Evolutionary conservation across 2,888 invertebrate species (phyloP).

Genomic region (Germaria angustata): DNA sequence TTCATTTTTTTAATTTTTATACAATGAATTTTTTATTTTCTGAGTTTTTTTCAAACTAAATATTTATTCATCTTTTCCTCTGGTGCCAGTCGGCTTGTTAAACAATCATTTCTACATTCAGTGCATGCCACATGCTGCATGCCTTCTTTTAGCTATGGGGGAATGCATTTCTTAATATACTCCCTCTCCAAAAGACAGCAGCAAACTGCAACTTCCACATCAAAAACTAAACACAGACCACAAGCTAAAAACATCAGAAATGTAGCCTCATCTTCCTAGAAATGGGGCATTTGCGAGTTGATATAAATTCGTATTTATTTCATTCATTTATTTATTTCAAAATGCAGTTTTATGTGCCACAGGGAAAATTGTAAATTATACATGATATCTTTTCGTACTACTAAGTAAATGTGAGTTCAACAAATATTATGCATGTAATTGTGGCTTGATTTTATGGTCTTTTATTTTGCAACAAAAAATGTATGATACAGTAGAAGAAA

Average conservation of each 20-base stretch:
- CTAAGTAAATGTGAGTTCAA: slow-evolving; percentile 30
- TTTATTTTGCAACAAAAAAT: slow-evolving; percentile 22
- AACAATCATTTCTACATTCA: slow-evolving; percentile 17
- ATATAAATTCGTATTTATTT: slow-evolving; percentile 44
- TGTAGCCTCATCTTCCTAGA: slow-evolving; percentile 6
- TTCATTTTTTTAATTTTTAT: background rate
- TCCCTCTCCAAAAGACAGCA: background rate
- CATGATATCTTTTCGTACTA: background rate
- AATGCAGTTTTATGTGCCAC: background rate
- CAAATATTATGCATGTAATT: slow-evolving; percentile 63
- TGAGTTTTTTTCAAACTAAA: slow-evolving; percentile 7
- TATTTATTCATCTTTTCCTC: slow-evolving; percentile 20
- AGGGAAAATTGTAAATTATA: slow-evolving; percentile 46
- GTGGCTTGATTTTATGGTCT: slow-evolving; percentile 62
- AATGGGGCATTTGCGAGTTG: background rate
- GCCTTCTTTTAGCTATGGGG: slow-evolving; percentile 16
- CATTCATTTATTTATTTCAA: slow-evolving; percentile 39
- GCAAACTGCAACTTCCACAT: background rate
- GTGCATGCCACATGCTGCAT: slow-evolving; percentile 4
- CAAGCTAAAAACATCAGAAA: background rate
- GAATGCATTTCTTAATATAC: slow-evolving; percentile 40
- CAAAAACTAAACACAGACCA: background rate
- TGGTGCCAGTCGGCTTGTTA: slow-evolving; percentile 58
- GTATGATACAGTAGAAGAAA: background rate
- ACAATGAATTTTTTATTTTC: slow-evolving; percentile 16